phyloP scores from a whole-genome alignment of 2,888 invertebrate species.

The Hedychridium roseum region DNA sequence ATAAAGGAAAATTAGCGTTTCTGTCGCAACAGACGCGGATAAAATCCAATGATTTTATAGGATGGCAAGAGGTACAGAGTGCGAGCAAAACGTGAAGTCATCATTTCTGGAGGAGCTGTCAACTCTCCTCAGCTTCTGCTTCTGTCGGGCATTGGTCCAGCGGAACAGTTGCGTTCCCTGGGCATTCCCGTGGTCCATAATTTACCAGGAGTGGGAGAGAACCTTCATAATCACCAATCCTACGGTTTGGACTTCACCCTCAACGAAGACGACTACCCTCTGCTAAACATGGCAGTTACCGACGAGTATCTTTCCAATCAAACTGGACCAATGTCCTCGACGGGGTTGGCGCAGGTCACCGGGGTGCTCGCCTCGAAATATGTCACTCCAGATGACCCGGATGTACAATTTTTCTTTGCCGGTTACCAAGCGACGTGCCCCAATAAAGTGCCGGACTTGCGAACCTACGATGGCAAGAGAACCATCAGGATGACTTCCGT shows the following conservation, averaged over 20 bases:
- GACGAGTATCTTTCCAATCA: constrained; percentile 67
- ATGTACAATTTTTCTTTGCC: constrained; percentile 73
- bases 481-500: constrained; percentile 67
- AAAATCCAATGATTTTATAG: constrained; percentile 25
- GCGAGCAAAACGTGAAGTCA: constrained; percentile 61
- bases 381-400: constrained; percentile 71
- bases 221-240: constrained; percentile 75
- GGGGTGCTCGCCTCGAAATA: constrained; percentile 70
- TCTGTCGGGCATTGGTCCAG: constrained; percentile 75
- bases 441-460: constrained; percentile 45
- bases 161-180: constrained; percentile 67
- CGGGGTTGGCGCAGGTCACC: constrained; percentile 75
- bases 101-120: constrained; percentile 71
- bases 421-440: constrained; percentile 71
- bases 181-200: constrained; percentile 69
- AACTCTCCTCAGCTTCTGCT: constrained; percentile 75
- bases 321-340: constrained; percentile 71
- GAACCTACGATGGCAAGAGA: background rate
- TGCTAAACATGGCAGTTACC: constrained; percentile 67
- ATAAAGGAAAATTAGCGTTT: no score
- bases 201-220: constrained; percentile 74
- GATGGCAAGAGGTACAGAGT: constrained; percentile 26
- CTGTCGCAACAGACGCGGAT: no score
- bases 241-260: constrained; percentile 68
- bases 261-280: constrained; percentile 57